phyloP scores from a whole-genome alignment of 2,888 invertebrate species.

The Xanthorhoe designata region DNA sequence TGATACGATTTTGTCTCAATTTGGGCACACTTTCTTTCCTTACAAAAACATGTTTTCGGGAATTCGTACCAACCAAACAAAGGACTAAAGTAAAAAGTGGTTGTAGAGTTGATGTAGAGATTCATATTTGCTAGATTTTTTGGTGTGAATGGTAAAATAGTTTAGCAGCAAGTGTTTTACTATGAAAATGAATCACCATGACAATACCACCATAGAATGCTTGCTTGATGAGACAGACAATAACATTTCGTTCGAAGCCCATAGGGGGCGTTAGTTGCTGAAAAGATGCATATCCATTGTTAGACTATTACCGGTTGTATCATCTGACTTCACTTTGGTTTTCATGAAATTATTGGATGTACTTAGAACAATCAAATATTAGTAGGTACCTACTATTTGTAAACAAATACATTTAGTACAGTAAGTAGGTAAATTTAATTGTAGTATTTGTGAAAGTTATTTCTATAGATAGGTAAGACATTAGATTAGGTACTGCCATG shows the following conservation, averaged over 20 bases:
- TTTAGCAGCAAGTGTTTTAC: slow-evolving; percentile 18
- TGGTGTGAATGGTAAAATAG: slow-evolving; percentile 12
- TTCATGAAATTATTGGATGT: background rate
- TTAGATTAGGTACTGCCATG: too few relatives aligned
- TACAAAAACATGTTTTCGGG: slow-evolving; percentile 17
- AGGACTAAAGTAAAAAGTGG: background rate
- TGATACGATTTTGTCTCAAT: slow-evolving; percentile 10
- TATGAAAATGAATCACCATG: slow-evolving; percentile 73
- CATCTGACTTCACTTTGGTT: slow-evolving; percentile 26
- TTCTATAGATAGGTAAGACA: too few relatives aligned
- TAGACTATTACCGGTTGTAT: slow-evolving; percentile 7
- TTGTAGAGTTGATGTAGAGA: background rate
- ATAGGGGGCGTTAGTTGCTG: slow-evolving; percentile 72
- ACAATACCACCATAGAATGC: slow-evolving; percentile 82
- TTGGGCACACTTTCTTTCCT: slow-evolving; percentile 24
- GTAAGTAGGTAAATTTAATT: too few relatives aligned
- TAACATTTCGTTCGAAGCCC: slow-evolving; percentile 53
- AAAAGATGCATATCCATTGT: slow-evolving; percentile 26
- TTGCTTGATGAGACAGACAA: slow-evolving; percentile 66
- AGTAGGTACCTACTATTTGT: too few relatives aligned
- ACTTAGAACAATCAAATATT: too few relatives aligned
- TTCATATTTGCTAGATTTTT: slow-evolving; percentile 6
- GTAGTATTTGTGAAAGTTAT: too few relatives aligned
- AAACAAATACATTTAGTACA: too few relatives aligned
- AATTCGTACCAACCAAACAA: slow-evolving; percentile 14